Conservation (phyloP, 2,113 vertebrate species). For the Oncorhynchus gorbuscha region DNA sequence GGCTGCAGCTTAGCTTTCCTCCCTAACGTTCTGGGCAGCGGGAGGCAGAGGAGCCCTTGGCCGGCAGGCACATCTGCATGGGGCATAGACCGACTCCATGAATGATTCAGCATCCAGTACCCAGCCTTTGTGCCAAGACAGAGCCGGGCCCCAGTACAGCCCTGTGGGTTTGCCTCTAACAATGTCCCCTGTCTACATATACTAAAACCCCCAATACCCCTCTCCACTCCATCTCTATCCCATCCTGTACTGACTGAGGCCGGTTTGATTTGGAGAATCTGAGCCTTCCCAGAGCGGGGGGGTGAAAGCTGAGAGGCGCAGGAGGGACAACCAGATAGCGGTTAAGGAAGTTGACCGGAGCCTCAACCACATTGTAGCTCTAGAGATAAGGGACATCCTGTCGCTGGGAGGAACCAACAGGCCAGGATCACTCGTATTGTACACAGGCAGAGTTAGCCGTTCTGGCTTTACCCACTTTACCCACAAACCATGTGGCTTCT, state of each 20-base stretch:
- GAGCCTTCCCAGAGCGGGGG: conserved; percentile 50
- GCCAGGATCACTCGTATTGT: neutral
- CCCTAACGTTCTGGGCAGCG: conserved; percentile 14
- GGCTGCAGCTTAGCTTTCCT: neutral
- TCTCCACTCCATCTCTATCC: conserved; percentile 40
- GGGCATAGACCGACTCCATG: conserved; percentile 53
- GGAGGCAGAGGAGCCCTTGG: conserved; percentile 37
- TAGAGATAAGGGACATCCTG: conserved; percentile 61
- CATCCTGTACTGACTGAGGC: conserved; percentile 49
- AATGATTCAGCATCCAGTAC: conserved; percentile 60
- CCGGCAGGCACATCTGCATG: conserved; percentile 43
- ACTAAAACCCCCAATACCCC: neutral
- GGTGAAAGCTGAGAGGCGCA: neutral
- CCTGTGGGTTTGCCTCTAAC: conserved; percentile 58
- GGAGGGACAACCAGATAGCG: conserved; percentile 48
- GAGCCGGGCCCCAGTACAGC: conserved; percentile 45
- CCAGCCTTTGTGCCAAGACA: conserved; percentile 49
- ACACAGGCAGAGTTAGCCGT: neutral
- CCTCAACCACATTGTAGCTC: conserved; percentile 59
- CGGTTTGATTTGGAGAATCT: conserved; percentile 54
- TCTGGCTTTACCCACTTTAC: conserved; percentile 19
- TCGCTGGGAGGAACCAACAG: conserved; percentile 15
- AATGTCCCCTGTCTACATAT: conserved; percentile 19
- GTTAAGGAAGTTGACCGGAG: conserved; percentile 66
- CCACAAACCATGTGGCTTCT: conserved; percentile 46